Conservation (phyloP, 2,888 invertebrate species). For the Carterocephalus palaemon region DNA sequence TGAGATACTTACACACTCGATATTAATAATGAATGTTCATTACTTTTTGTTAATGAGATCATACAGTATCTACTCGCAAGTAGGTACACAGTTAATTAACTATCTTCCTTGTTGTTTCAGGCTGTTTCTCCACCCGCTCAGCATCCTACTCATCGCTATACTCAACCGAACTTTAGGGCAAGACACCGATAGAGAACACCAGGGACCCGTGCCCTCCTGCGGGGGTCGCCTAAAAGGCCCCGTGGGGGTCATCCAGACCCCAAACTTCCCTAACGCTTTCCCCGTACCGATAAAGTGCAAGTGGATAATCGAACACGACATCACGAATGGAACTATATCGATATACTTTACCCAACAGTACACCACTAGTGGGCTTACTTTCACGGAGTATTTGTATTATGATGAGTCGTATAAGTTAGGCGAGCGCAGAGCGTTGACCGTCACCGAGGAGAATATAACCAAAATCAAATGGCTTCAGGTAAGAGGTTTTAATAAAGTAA, state of each 20-base stretch:
- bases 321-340: constrained; percentile 86
- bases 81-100: too few relatives aligned
- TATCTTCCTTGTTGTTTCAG: constrained; percentile 46
- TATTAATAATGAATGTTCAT: too few relatives aligned
- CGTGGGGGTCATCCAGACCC: constrained; percentile 87
- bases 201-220: constrained; percentile 75
- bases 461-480: constrained; percentile 80
- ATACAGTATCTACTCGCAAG: too few relatives aligned
- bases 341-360: constrained; percentile 94
- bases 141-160: constrained; percentile 56
- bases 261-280: constrained; percentile 90
- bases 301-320: constrained; percentile 91
- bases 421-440: constrained; percentile 81
- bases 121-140: constrained; percentile 53
- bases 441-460: constrained; percentile 87
- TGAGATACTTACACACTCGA: too few relatives aligned
- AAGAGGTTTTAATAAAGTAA: constrained; percentile 31
- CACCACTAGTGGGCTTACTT: constrained; percentile 86
- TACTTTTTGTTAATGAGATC: too few relatives aligned
- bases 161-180: constrained; percentile 49
- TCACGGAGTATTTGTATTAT: constrained; percentile 88
- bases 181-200: constrained; percentile 52
- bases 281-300: constrained; percentile 89
- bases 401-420: constrained; percentile 83
- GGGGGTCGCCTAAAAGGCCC: constrained; percentile 82